Evolutionary conservation across 2,113 vertebrate genomes (phyloP).

Genomic region (Chrysochloris asiatica): DNA sequence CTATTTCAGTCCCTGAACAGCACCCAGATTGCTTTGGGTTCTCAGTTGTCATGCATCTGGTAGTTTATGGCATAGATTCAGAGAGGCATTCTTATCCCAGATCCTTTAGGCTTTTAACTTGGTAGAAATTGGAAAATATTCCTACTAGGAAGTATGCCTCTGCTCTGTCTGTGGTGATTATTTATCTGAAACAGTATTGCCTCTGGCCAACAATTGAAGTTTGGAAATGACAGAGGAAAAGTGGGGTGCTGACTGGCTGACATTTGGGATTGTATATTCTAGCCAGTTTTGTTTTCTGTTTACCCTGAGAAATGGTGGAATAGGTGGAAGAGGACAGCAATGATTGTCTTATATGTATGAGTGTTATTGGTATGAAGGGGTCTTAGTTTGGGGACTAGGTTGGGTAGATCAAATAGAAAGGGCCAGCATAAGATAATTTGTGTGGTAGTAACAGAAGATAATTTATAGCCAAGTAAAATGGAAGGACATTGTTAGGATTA

Average conservation of each 20-base stretch:
- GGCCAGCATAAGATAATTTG: background rate
- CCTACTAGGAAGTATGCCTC: background rate
- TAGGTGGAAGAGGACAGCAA: background rate
- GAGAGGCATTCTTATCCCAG: background rate
- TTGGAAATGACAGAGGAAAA: conserved; percentile 21
- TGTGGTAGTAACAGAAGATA: background rate
- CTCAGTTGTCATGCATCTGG: conserved; percentile 12
- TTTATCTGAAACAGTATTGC: background rate
- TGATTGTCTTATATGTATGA: background rate
- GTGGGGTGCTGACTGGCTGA: background rate
- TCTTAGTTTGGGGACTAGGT: conserved; percentile 12
- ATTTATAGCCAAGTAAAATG: background rate
- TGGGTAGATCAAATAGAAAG: conserved; percentile 33
- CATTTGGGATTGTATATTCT: background rate
- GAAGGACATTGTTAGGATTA: background rate
- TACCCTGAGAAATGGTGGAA: background rate
- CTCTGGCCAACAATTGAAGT: background rate
- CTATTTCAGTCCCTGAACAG: conserved; percentile 16
- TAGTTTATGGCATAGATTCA: conserved; percentile 16
- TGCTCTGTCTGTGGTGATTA: background rate
- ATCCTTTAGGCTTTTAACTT: background rate
- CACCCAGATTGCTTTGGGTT: background rate
- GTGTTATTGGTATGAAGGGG: background rate
- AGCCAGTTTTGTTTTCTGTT: conserved; percentile 32
- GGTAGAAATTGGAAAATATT: conserved; percentile 29